These are phyloP conservation scores for Acrobasis repandana DNA, from an alignment of 2,888 invertebrate genomes.

Conservation along the genomic window DNA sequence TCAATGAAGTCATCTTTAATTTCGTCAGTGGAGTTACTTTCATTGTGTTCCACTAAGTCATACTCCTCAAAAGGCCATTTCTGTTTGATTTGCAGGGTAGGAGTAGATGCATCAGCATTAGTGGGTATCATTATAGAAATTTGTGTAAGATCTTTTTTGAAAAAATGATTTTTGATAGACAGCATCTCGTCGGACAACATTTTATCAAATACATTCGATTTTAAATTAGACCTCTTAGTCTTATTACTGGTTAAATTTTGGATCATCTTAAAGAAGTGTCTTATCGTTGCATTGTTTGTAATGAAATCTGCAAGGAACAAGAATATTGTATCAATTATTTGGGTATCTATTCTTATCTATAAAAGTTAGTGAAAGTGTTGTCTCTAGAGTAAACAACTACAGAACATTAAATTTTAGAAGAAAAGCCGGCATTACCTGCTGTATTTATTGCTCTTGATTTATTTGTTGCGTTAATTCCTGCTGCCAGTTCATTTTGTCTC, in stretches of 20 bases:
- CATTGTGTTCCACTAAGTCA: neutral
- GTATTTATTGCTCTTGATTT: slow-evolving; percentile 24
- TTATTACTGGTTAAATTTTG: slow-evolving; percentile 38
- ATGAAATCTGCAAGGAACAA: slow-evolving; percentile 40
- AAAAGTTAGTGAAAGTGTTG: no score
- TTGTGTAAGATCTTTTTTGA: slow-evolving; percentile 46
- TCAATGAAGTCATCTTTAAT: neutral
- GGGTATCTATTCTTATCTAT: no score
- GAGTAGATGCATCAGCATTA: slow-evolving; percentile 45
- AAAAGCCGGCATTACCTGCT: slow-evolving; percentile 34
- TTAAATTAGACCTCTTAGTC: slow-evolving; percentile 45
- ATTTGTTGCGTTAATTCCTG: slow-evolving; percentile 31
- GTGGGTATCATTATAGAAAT: slow-evolving; percentile 39
- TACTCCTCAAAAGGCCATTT: slow-evolving; percentile 56
- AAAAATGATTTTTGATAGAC: slow-evolving; percentile 55
- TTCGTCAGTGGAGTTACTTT: slow-evolving; percentile 31
- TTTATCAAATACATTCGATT: slow-evolving; percentile 60
- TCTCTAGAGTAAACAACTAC: neutral
- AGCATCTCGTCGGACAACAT: slow-evolving; percentile 66
- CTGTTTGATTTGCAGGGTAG: slow-evolving; percentile 55
- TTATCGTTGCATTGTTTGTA: slow-evolving; percentile 33
- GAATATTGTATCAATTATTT: slow-evolving; percentile 9
- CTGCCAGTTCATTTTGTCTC: slow-evolving; percentile 30
- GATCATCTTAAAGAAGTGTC: slow-evolving; percentile 38
- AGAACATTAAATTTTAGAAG: neutral